Percentiles rank a stretch among this genome's conserved stretches.
These are phyloP conservation scores for Brachionus koreanus DNA, from an alignment of 1,140 invertebrate species.

Conservation along the genomic window DNA sequence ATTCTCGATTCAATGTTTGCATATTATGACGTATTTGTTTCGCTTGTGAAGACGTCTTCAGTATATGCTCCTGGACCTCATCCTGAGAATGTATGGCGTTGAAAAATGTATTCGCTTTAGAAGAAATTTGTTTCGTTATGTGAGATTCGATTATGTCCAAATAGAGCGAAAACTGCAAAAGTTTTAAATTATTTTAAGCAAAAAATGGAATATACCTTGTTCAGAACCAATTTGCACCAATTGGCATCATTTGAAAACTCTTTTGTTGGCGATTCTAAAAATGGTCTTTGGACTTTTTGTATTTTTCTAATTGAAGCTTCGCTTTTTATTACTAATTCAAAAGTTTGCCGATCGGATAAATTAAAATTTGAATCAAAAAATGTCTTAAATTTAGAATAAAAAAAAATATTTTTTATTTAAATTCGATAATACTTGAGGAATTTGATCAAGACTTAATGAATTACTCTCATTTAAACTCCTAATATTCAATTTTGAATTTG, in stretches of 20 bases:
- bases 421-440: slow-evolving; percentile 66
- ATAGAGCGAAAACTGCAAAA: slow-evolving; percentile 63
- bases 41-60: not conserved
- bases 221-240: not conserved
- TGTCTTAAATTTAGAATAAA: slow-evolving; percentile 60
- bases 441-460: slow-evolving; percentile 64
- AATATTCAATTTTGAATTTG: slow-evolving; percentile 32
- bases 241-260: not conserved
- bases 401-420: slow-evolving; percentile 10
- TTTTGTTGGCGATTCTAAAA: not conserved
- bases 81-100: slow-evolving; percentile 63
- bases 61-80: slow-evolving; percentile 44
- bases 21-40: slow-evolving; percentile 2
- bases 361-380: slow-evolving; percentile 78
- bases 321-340: not conserved
- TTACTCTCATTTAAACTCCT: slow-evolving; percentile 55
- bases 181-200: not conserved
- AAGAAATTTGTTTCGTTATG: slow-evolving; percentile 89
- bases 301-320: not conserved
- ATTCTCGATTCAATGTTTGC: not conserved
- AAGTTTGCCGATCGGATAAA: slow-evolving; percentile 70
- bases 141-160: slow-evolving; percentile 90
- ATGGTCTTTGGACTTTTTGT: not conserved
- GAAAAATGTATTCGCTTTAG: slow-evolving; percentile 91
- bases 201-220: not conserved